Conservation (phyloP, 1,140 invertebrate genomes). For the Brachionus calyciflorus region DNA sequence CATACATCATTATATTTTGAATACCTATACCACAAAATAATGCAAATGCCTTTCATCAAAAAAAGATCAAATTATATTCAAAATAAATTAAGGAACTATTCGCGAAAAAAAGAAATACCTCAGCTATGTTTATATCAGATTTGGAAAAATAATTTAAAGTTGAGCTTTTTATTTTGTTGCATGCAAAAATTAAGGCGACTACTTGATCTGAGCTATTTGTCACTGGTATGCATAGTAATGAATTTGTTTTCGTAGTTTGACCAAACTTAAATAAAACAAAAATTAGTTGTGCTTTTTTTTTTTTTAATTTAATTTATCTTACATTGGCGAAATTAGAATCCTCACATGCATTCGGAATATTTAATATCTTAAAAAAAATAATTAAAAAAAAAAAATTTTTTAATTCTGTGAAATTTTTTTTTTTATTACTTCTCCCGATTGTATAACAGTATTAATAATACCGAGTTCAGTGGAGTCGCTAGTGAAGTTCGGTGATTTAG, state of each 20-base stretch:
- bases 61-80: not conserved
- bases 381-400: not conserved
- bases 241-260: not conserved
- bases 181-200: constrained; percentile 27
- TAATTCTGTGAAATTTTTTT: not conserved
- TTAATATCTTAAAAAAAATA: constrained; percentile 6
- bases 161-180: constrained; percentile 37
- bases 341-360: constrained; percentile 21
- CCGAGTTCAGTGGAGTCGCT: not conserved
- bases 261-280: not conserved
- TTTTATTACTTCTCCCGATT: constrained; percentile 5
- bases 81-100: no score
- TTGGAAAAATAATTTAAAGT: constrained; percentile 36
- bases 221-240: constrained; percentile 30
- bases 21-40: constrained; percentile 94
- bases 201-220: constrained; percentile 44
- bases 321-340: not conserved
- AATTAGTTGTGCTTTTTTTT: not conserved
- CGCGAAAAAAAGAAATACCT: not conserved
- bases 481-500: constrained; percentile 1
- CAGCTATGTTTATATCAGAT: constrained; percentile 26
- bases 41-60: constrained; percentile 71
- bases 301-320: not conserved
- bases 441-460: constrained; percentile 30
- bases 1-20: constrained; percentile 95